Base-by-base conservation (phyloP, 2,113 vertebrate species). In the Silurus asotus region DNA sequence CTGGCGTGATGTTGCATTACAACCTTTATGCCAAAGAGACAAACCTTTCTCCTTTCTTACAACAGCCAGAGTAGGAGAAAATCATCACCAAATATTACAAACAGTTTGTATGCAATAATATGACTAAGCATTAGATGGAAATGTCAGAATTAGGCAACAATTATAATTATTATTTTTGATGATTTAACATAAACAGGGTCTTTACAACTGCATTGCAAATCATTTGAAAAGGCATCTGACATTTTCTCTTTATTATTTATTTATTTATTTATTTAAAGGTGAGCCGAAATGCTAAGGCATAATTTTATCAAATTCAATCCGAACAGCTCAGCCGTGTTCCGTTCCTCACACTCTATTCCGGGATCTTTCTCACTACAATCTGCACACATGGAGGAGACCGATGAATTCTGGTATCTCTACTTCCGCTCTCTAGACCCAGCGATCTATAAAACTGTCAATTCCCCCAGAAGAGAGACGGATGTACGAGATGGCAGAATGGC, bases 401-500 rank as follows among this genome's bases (percentile, higher is more conserved):
- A 28, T 37, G 61, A 45, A 25, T 45, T 28, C 45, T n/a, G 14
- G 37, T 49, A 64, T 25, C 6, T 9, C 55, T 17, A 3, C 17
- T 55, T 64, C 72, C 19, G 28, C 70, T 19, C 75, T 8, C 56
- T 13, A 58, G 28, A 77, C 37, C 72, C 9, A n/a, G 45, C 45
- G 4, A 78, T 56, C 48, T 19, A 48, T 56, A 67, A 72, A 58
- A 45, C 45, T 25, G 65, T 88, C 83, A n/a, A 69, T 65, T 84
- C 83, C 62, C 23, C 45, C 13, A 8, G 64, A 72, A 49, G 6
- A 10, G 53, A 87, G 87, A 51, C 11, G 48, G 85, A 87, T 53
- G 76, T 28, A 79, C 13, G 25, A 78, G 49, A 14, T 75, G 78
- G 89, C 83, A 48, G 76, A 19, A 65, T 76, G 65, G 87, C 87